Evolutionary conservation across 2,888 invertebrate species (phyloP), one percentile per base, ranked within the genome.

Genomic region (Spialia ferax): DNA sequence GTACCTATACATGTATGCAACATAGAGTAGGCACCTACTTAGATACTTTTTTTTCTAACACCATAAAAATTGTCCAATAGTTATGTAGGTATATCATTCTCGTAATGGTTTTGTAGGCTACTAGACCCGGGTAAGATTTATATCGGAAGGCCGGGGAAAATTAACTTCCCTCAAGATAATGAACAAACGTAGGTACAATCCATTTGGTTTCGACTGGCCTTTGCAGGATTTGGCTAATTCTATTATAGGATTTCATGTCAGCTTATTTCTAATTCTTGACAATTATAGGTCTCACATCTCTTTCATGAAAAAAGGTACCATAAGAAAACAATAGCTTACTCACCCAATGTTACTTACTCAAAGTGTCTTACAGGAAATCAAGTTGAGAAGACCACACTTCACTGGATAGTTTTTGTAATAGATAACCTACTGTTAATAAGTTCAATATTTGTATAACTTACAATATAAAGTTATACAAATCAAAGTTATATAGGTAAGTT

Each of bases 81-180:
- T 22, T 23, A 38, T 38, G 8, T 42, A n/a, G 2, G 42, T 10
- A 22, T 11, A 13, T 59, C 35, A 45, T 6, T 26, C 42, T n/a
- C 23, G 59, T 60, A 60, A 45, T 48, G 11, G 45, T 26, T 11
- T 60, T 50, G 42, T 45, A 10, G 60, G 23, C 23, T 18, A 29
- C 29, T 22, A 60, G 45, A 13, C 26, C 18, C 26, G 8, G 42
- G 10, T 45, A 60, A 45, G 59, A 60, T 45, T 60, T 60, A 60
- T 60, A 59, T 57, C 38, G 38, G 20, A 29, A 29, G 26, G 45
- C 29, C 26, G 59, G 42, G 29, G 59, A 60, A 60, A 60, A 60
- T 60, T 60, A 60, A 60, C 60, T 60, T 60, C 20, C 23, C 60
- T 60, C 48, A 60, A 48, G 48, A 60, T 60, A 48, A 60, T 48